Percentiles rank a stretch among this genome's conserved stretches.
phyloP scores from a whole-genome alignment of 2,797 vertebrate species.

The Eulemur albifrons region DNA sequence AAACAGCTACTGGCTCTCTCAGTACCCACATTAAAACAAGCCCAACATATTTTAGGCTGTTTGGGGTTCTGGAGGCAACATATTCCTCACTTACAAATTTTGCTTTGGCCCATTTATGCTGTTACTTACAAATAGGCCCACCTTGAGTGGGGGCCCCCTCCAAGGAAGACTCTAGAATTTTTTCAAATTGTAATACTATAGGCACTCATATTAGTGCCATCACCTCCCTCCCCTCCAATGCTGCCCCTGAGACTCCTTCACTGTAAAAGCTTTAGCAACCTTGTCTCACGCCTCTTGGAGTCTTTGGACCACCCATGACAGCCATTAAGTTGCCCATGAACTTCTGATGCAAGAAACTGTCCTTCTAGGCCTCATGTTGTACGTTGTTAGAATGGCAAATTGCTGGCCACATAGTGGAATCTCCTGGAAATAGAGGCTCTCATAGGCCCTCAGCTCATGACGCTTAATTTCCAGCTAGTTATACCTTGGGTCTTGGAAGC shows the following conservation, averaged over 20 bases:
- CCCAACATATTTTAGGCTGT: not conserved
- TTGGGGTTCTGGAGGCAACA: not conserved
- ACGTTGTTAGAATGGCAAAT: not conserved
- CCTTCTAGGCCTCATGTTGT: not conserved
- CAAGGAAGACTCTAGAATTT: not conserved
- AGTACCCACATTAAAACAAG: not conserved
- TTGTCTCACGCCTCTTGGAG: not conserved
- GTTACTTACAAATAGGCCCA: not conserved
- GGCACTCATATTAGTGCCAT: not conserved
- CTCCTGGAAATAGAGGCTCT: not conserved
- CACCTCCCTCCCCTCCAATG: not conserved
- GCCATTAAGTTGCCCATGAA: not conserved
- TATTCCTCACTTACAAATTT: not conserved
- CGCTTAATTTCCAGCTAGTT: not conserved
- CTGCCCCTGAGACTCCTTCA: not conserved
- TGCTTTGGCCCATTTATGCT: not conserved
- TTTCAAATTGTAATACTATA: not conserved
- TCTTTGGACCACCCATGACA: not conserved
- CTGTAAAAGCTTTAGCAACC: not conserved
- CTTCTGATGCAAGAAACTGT: not conserved
- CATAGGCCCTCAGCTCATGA: not conserved
- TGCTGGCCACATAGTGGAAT: not conserved
- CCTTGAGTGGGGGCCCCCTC: not conserved
- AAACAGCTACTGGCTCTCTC: not conserved
- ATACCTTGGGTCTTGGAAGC: not conserved